phyloP scores from a whole-genome alignment of 2,888 invertebrate genomes.

The Nasonia oneida region DNA sequence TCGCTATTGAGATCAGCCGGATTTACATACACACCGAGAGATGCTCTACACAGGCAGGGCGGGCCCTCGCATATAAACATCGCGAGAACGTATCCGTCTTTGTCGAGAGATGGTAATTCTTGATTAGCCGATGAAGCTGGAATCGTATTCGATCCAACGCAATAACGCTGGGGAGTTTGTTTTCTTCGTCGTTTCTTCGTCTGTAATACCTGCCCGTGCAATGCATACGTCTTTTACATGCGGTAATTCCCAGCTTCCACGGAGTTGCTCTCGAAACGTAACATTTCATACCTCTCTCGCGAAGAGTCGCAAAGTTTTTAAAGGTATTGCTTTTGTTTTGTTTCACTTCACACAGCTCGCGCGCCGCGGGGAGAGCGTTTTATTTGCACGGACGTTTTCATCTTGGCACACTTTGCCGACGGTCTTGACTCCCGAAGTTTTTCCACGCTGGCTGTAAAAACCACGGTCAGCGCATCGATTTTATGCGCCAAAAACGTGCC shows the following conservation, averaged over 20 bases:
- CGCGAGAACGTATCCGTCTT: background rate
- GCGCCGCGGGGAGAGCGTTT: background rate
- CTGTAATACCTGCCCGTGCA: background rate
- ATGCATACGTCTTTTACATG: background rate
- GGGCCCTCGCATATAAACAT: background rate
- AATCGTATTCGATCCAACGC: background rate
- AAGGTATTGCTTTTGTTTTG: constrained; percentile 1
- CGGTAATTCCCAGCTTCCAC: background rate
- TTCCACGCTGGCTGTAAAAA: constrained; percentile 2
- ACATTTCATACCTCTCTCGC: background rate
- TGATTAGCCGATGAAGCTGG: background rate
- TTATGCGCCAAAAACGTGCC: constrained; percentile 48
- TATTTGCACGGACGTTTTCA: constrained; percentile 32
- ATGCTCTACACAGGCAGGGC: background rate
- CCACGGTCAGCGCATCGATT: constrained; percentile 35
- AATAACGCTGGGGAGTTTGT: too few species aligned
- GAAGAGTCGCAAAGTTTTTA: background rate
- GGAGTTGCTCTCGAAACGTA: background rate
- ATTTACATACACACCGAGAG: background rate
- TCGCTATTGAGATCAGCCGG: background rate
- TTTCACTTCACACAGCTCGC: constrained; percentile 12
- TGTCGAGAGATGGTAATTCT: background rate
- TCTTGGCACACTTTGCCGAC: constrained; percentile 38
- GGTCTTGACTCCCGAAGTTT: constrained; percentile 41
- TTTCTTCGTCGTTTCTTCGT: too few species aligned